Conservation (phyloP, 2,113 vertebrate species). For the Peromyscus maniculatus region DNA sequence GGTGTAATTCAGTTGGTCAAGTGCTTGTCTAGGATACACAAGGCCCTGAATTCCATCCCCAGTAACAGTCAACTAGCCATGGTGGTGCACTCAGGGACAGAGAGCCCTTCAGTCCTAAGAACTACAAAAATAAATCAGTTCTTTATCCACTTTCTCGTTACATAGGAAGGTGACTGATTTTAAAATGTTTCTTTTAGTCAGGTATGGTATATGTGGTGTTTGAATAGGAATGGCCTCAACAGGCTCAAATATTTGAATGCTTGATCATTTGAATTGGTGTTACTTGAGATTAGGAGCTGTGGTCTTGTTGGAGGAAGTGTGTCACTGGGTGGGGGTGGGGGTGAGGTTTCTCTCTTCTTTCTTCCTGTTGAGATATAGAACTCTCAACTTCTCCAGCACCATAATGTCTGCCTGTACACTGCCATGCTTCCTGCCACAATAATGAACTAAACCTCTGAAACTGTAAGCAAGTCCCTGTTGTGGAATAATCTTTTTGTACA, state of each 20-base stretch:
- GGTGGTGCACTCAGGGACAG: background rate
- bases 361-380: background rate
- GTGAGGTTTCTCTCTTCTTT: background rate
- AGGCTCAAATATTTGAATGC: too few relatives aligned
- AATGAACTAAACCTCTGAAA: background rate
- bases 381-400: background rate
- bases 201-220: background rate
- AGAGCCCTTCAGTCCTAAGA: background rate
- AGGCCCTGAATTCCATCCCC: background rate
- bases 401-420: background rate
- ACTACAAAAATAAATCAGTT: background rate
- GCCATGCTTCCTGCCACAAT: background rate
- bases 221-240: too few relatives aligned
- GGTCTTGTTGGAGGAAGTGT: too few relatives aligned
- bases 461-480: background rate
- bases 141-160: background rate
- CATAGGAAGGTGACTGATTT: background rate
- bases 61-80: background rate
- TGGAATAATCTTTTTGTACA: too few relatives aligned
- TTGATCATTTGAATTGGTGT: too few relatives aligned
- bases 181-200: background rate
- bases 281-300: too few relatives aligned
- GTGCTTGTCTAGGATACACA: background rate
- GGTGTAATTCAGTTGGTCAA: background rate
- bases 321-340: too few relatives aligned